Evolutionary conservation across 2,113 vertebrate genomes (phyloP).

Genomic region (cat (Felis catus)): DNA sequence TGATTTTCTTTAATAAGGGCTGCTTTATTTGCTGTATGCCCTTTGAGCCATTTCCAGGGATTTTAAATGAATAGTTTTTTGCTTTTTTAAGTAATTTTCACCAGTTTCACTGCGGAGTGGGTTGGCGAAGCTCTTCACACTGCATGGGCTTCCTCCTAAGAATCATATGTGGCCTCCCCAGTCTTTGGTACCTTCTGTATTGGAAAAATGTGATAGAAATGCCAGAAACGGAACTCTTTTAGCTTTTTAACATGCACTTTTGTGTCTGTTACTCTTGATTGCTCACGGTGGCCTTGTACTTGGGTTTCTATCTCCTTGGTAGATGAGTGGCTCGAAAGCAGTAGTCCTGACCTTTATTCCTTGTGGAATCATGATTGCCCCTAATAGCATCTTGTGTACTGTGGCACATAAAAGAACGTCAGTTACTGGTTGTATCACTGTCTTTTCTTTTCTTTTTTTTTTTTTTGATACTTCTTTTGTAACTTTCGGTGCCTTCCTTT

Average conservation of each 20-base stretch:
- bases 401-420: background rate
- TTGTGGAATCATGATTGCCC: background rate
- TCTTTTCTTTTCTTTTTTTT: conserved; percentile 55
- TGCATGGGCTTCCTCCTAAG: conserved; percentile 22
- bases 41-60: background rate
- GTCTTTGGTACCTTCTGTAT: background rate
- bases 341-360: conserved; percentile 5
- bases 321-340: background rate
- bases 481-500: conserved; percentile 34
- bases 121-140: background rate
- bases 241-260: background rate
- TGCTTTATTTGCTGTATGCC: background rate
- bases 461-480: conserved; percentile 48
- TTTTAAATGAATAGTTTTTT: background rate
- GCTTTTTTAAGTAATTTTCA: conserved; percentile 34
- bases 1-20: conserved; percentile 32
- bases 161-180: background rate
- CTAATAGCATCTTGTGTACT: conserved; percentile 37
- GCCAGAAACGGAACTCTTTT: background rate
- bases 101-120: background rate
- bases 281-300: background rate
- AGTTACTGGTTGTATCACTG: background rate
- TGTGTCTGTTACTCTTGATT: background rate
- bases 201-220: conserved; percentile 6
- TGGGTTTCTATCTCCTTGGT: background rate